These are phyloP conservation scores for Rhombomys opimus DNA, from an alignment of 2,113 vertebrate species.

Conservation along the genomic window DNA sequence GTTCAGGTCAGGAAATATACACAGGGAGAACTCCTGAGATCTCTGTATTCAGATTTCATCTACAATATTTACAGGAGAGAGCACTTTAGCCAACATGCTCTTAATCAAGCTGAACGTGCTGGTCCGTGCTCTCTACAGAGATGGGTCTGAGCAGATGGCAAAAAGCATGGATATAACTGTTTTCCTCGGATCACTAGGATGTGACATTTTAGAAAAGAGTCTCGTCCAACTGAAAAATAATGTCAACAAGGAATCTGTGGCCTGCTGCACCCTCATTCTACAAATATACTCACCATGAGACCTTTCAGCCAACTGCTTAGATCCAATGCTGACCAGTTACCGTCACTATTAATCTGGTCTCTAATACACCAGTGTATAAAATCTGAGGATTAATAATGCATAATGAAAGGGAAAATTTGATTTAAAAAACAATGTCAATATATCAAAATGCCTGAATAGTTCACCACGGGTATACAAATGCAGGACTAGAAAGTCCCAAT, in stretches of 20 bases:
- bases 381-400: conserved; percentile 25
- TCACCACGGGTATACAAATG: conserved; percentile 27
- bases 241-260: background rate
- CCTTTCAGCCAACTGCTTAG: background rate
- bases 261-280: background rate
- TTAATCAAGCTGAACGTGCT: conserved; percentile 2
- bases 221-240: background rate
- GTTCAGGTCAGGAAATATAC: conserved; percentile 24
- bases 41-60: background rate
- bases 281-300: background rate
- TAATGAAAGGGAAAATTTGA: background rate
- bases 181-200: background rate
- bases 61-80: background rate
- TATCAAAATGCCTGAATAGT: conserved; percentile 50
- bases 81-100: background rate
- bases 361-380: conserved; percentile 31
- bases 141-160: background rate
- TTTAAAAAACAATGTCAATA: conserved; percentile 19
- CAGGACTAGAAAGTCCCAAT: conserved; percentile 61
- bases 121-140: background rate
- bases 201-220: conserved; percentile 14
- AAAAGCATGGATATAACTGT: background rate
- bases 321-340: background rate
- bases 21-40: background rate
- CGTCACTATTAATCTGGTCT: background rate